Percentiles rank a stretch among this genome's conserved stretches.
phyloP scores from a whole-genome alignment of 92 coral and sea anemone genomes.

The Pocillopora grandis region DNA sequence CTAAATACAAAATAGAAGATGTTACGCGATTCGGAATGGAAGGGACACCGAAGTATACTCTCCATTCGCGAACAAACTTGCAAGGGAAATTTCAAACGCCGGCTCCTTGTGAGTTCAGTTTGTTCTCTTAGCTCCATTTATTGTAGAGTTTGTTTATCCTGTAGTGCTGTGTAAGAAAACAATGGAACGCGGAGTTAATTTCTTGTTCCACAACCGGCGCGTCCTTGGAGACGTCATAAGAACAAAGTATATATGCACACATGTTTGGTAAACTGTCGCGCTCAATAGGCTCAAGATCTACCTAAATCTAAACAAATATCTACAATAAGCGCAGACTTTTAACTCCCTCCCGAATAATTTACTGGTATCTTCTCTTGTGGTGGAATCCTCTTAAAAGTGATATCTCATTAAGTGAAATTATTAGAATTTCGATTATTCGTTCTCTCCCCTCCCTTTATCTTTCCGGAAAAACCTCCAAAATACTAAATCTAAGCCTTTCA shows the following conservation, averaged over 20 bases:
- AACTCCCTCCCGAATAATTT: no score
- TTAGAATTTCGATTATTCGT: no score
- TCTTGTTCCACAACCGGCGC: not conserved
- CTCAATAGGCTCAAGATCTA: no score
- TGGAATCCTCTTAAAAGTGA: no score
- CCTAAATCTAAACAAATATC: no score
- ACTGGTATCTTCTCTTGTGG: no score
- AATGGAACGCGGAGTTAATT: not conserved
- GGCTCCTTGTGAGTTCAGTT: conserved; percentile 79
- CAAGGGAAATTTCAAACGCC: conserved; percentile 75
- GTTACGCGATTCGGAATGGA: conserved; percentile 83
- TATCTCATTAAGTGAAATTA: no score
- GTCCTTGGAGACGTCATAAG: conserved; percentile 26
- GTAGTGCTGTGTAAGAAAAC: not conserved
- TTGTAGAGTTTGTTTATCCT: not conserved
- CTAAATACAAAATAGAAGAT: conserved; percentile 58
- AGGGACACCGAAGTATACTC: conserved; percentile 80
- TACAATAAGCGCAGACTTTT: no score
- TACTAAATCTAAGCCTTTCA: no score
- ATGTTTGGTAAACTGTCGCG: not conserved
- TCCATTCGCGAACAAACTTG: conserved; percentile 69
- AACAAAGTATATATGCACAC: not conserved
- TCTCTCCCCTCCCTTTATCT: no score
- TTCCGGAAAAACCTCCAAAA: no score
- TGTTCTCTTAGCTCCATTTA: not conserved